A percentile compares a stretch with the other conserved stretches of the same genome.
These are phyloP conservation scores for Gambelia wislizenii DNA, from an alignment of 2,797 vertebrate species.

Conservation along the genomic window DNA sequence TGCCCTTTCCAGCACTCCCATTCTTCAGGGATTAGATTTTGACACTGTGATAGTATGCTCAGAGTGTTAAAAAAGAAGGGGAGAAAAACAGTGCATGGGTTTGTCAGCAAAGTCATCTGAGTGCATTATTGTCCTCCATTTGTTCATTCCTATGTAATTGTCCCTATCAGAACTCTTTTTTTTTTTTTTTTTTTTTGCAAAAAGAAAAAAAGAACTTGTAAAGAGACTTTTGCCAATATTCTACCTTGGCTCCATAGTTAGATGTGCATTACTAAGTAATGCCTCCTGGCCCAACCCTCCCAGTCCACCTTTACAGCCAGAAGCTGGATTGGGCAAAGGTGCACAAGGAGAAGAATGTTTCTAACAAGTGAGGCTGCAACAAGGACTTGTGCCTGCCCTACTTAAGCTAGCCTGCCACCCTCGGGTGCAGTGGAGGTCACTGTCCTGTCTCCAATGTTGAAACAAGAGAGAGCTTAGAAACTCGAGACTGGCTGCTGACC, in stretches of 20 bases:
- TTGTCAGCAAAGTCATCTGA: constrained; percentile 74
- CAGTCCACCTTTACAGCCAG: too few species aligned
- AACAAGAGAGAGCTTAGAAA: too few species aligned
- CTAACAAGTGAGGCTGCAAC: too few species aligned
- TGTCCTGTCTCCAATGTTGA: too few species aligned
- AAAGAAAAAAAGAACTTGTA: not conserved
- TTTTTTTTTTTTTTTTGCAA: not conserved
- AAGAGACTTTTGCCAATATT: not conserved
- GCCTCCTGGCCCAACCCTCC: too few species aligned
- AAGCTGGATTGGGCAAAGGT: too few species aligned
- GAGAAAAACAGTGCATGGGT: constrained; percentile 60
- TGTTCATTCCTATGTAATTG: constrained; percentile 71
- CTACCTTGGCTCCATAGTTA: not conserved
- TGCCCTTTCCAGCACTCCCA: constrained; percentile 50
- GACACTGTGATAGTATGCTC: constrained; percentile 69
- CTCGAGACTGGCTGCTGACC: too few species aligned
- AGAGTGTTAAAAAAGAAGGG: constrained; percentile 65
- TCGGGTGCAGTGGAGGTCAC: too few species aligned
- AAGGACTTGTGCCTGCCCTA: too few species aligned
- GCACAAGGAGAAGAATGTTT: too few species aligned
- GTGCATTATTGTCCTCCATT: constrained; percentile 74
- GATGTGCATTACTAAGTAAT: too few species aligned
- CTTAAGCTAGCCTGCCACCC: too few species aligned
- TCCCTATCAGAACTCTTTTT: constrained; percentile 22
- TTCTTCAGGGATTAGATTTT: constrained; percentile 65